Conservation (phyloP, 2,888 invertebrate genomes). For the Drosophila histrio region DNA sequence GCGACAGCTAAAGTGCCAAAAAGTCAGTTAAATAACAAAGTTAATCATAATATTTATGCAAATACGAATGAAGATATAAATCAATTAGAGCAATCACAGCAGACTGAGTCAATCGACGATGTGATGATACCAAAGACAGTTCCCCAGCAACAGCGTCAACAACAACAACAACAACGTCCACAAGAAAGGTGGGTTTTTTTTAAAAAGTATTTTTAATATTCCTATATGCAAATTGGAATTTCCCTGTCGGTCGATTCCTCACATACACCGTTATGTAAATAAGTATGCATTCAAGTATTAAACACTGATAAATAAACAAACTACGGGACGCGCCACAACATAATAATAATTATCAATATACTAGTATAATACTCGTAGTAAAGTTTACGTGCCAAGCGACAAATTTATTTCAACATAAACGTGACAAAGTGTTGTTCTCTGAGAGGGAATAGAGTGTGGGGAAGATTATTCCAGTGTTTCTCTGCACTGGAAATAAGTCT, state of each 20-base stretch:
- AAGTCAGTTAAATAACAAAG: constrained; percentile 35
- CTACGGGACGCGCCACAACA: constrained; percentile 21
- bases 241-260: not conserved
- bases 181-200: constrained; percentile 47
- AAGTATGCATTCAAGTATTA: not conserved
- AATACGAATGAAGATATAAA: constrained; percentile 24
- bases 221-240: constrained; percentile 27
- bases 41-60: constrained; percentile 42
- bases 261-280: constrained; percentile 3
- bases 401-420: constrained; percentile 32
- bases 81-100: constrained; percentile 38
- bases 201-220: constrained; percentile 6
- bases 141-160: constrained; percentile 18
- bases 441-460: not conserved
- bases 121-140: constrained; percentile 26
- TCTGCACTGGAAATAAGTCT: not conserved
- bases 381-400: constrained; percentile 28
- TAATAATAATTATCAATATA: constrained; percentile 40
- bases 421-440: constrained; percentile 15
- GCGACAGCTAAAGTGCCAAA: constrained; percentile 25
- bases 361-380: not conserved
- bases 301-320: constrained; percentile 23
- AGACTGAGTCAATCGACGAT: constrained; percentile 12
- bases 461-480: not conserved
- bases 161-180: constrained; percentile 17